Percentiles rank a stretch among this genome's conserved stretches.
Evolutionary conservation across 2,113 vertebrate species (phyloP).

Genomic region (Dolichallabes microphthalmus): DNA sequence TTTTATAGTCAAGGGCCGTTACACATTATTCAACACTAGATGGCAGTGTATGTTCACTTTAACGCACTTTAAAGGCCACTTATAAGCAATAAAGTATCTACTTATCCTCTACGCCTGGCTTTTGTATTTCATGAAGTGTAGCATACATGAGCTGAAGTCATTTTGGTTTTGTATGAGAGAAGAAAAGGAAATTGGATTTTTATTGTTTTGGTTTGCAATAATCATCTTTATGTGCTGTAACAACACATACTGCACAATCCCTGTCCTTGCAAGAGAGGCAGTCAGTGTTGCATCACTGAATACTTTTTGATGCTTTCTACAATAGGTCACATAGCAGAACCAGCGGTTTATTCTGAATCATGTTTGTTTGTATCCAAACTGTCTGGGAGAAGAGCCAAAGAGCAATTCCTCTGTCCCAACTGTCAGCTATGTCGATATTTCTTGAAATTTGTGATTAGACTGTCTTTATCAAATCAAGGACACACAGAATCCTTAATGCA

Average conservation of each 20-base stretch:
- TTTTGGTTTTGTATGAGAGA: background rate
- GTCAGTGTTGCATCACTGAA: background rate
- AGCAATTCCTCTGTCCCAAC: background rate
- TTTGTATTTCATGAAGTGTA: background rate
- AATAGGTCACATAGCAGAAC: background rate
- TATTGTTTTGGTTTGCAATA: background rate
- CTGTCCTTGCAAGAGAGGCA: conserved; percentile 7
- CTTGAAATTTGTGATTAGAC: background rate
- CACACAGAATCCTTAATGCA: background rate
- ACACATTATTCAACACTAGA: conserved; percentile 56
- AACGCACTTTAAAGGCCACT: background rate
- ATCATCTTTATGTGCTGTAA: background rate
- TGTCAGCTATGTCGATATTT: background rate
- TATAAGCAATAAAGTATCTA: background rate
- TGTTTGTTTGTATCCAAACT: background rate
- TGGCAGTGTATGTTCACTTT: conserved; percentile 48
- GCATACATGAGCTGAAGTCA: background rate
- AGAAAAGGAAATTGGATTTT: background rate
- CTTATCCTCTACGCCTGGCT: background rate
- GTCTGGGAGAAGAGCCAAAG: background rate
- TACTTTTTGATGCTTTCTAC: background rate
- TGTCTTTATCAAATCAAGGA: background rate
- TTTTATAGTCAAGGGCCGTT: background rate
- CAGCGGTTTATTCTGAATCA: background rate
- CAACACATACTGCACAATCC: background rate